A percentile compares a stretch with the other conserved stretches of the same genome.
Evolutionary conservation across 1,140 invertebrate species (phyloP).

Genomic region (Caenorhabditis remanei): DNA sequence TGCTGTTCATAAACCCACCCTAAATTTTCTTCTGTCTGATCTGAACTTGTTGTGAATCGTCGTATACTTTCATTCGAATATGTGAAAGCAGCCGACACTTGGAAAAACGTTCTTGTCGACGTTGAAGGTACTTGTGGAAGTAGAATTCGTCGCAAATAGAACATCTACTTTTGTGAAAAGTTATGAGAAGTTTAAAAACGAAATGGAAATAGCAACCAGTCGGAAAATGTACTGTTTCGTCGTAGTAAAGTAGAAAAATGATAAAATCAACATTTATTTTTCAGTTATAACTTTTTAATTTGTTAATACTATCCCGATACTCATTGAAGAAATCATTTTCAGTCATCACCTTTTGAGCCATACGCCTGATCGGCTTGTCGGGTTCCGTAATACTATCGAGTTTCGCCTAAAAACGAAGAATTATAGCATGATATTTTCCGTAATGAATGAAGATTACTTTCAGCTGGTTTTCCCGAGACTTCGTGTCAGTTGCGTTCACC

Average conservation of each 20-base stretch:
- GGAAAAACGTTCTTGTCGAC: background rate
- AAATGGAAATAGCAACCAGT: background rate
- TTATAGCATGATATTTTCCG: background rate
- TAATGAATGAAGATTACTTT: background rate
- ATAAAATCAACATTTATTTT: background rate
- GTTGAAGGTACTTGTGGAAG: background rate
- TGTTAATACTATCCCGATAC: slow-evolving; percentile 19
- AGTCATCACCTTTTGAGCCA: background rate
- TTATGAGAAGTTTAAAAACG: background rate
- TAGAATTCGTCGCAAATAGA: background rate
- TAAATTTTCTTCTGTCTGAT: background rate
- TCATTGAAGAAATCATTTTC: slow-evolving; percentile 29
- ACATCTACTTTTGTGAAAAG: background rate
- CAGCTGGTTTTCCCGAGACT: background rate
- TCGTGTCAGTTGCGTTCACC: background rate
- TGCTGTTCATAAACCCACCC: background rate
- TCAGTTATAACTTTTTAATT: slow-evolving; percentile 11
- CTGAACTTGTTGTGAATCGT: background rate
- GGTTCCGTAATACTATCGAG: background rate
- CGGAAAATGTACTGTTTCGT: background rate
- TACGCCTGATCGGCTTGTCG: slow-evolving; percentile 9
- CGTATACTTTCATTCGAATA: too few relatives aligned
- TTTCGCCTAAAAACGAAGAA: background rate
- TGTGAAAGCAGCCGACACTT: background rate
- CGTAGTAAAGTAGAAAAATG: background rate